These are phyloP conservation scores for Cotesia congregata DNA, from an alignment of 2,888 invertebrate species.

Conservation along the genomic window DNA sequence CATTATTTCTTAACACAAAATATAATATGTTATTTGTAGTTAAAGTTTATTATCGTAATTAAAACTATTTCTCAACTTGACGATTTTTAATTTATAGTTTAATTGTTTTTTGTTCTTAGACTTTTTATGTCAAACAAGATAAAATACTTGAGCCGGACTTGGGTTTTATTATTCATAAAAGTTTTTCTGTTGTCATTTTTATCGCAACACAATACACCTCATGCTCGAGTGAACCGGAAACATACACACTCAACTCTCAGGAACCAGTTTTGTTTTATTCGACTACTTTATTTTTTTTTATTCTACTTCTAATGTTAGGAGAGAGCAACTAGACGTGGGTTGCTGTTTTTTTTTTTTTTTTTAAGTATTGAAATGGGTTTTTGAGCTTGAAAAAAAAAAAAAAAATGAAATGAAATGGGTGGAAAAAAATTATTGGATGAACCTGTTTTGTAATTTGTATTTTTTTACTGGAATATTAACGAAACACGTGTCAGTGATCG, in stretches of 20 bases:
- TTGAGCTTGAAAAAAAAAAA: background rate
- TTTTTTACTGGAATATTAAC: background rate
- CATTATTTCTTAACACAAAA: no score
- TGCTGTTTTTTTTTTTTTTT: background rate
- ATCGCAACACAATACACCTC: constrained; percentile 9
- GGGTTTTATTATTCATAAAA: background rate
- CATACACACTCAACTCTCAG: constrained; percentile 3
- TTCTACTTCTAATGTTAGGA: background rate
- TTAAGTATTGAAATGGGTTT: no score
- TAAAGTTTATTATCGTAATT: no score
- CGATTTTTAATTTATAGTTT: no score
- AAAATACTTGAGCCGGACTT: background rate
- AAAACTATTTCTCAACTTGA: no score
- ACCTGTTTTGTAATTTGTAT: background rate
- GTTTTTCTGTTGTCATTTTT: constrained; percentile 10
- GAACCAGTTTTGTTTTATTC: constrained; percentile 14
- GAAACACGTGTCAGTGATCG: background rate
- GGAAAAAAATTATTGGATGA: background rate
- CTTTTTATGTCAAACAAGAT: no score
- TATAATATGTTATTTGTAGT: no score
- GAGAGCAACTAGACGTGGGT: background rate
- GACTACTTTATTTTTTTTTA: background rate
- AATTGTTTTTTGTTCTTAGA: no score
- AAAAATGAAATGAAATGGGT: background rate
- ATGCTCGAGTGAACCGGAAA: constrained; percentile 4